Percentiles rank a stretch among this genome's conserved stretches.
These are phyloP conservation scores for Seira sanloemensis DNA, from an alignment of 2,888 invertebrate genomes.

Conservation along the genomic window DNA sequence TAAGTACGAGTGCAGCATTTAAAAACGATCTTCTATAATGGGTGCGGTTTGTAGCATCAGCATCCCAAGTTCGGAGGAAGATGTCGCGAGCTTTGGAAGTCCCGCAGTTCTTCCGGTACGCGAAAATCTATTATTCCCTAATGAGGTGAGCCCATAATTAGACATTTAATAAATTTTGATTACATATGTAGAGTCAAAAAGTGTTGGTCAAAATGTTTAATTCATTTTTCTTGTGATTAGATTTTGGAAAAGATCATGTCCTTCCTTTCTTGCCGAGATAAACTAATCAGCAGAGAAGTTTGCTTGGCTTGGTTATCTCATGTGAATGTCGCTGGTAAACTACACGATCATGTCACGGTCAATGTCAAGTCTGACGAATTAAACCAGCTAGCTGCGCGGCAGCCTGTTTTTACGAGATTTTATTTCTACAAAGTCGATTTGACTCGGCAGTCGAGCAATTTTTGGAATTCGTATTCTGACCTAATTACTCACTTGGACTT, in stretches of 20 bases:
- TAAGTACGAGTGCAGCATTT: no score
- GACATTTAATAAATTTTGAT: no score
- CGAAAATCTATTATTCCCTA: constrained; percentile 53
- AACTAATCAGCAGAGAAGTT: constrained; percentile 56
- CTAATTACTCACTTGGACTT: constrained; percentile 66
- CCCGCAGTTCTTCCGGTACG: neutral
- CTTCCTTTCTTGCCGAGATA: constrained; percentile 57
- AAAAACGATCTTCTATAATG: no score
- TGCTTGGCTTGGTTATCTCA: constrained; percentile 58
- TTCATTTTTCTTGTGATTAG: constrained; percentile 24
- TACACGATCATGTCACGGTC: constrained; percentile 38
- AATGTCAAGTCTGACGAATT: constrained; percentile 42
- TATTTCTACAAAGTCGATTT: constrained; percentile 59
- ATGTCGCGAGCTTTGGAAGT: neutral
- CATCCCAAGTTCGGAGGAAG: no score
- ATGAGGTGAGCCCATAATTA: constrained; percentile 33
- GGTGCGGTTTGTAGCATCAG: neutral
- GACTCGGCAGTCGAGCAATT: constrained; percentile 48
- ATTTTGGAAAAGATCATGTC: constrained; percentile 59
- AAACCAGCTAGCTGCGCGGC: neutral
- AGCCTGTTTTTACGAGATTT: constrained; percentile 46
- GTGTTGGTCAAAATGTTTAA: no score
- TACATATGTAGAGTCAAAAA: no score
- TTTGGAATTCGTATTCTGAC: constrained; percentile 63
- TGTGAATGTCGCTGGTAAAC: constrained; percentile 7